Conservation (phyloP, 2,888 invertebrate species). For the Strigamia maritima region DNA sequence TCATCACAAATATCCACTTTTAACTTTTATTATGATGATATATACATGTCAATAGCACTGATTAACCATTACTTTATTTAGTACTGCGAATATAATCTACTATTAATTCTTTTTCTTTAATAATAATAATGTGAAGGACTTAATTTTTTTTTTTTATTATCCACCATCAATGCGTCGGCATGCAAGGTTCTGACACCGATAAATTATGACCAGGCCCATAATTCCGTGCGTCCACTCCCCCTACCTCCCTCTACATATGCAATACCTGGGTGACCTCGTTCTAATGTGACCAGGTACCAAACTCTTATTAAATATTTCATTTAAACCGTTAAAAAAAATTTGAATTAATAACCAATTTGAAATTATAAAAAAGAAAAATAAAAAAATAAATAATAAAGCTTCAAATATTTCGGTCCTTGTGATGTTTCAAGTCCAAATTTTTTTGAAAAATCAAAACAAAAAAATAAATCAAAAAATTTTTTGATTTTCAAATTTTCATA, state of each 20-base stretch:
- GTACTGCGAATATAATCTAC: not conserved
- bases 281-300: conserved; percentile 17
- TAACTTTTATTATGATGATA: too few species aligned
- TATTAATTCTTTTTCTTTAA: not conserved
- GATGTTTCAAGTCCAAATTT: not conserved
- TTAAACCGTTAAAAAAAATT: not conserved
- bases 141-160: conserved; percentile 16
- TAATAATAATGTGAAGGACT: conserved; percentile 23
- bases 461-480: too few species aligned
- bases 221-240: conserved; percentile 23
- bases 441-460: too few species aligned
- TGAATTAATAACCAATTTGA: not conserved
- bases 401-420: not conserved
- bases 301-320: conserved; percentile 23
- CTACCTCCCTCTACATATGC: conserved; percentile 18
- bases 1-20: too few species aligned
- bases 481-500: too few species aligned
- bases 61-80: not conserved
- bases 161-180: conserved; percentile 23
- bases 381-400: not conserved
- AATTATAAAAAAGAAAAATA: not conserved
- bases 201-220: conserved; percentile 23
- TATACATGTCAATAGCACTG: not conserved
- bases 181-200: conserved; percentile 23
- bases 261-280: conserved; percentile 23